Evolutionary conservation across 2,888 invertebrate species (phyloP).

Genomic region (Sussaba pulchella): DNA sequence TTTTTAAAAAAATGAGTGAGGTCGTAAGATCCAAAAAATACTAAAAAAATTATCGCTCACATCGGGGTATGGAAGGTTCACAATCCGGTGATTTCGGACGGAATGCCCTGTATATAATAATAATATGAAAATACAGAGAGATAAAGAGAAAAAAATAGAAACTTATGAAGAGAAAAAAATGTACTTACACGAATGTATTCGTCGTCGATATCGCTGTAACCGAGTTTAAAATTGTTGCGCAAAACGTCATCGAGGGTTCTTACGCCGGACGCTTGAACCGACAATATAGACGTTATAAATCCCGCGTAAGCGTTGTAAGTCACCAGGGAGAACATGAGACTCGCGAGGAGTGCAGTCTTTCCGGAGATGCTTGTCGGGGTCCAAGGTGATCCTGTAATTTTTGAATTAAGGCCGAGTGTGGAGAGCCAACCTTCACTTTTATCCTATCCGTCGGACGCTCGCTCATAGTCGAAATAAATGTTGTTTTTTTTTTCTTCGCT

Average conservation of each 20-base stretch:
- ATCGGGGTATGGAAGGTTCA: no score
- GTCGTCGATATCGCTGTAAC: slow-evolving; percentile 88
- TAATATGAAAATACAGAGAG: no score
- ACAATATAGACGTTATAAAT: slow-evolving; percentile 88
- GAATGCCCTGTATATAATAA: no score
- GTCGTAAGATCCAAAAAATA: no score
- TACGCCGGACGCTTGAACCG: slow-evolving; percentile 86
- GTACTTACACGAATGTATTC: slow-evolving; percentile 87
- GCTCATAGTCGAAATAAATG: no score
- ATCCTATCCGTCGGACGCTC: no score
- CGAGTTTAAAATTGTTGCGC: slow-evolving; percentile 87
- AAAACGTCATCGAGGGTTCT: slow-evolving; percentile 87
- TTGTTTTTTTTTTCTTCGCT: no score
- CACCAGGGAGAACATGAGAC: slow-evolving; percentile 87
- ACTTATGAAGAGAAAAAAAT: background rate
- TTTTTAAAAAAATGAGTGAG: no score
- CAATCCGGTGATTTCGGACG: no score
- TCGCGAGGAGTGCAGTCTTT: slow-evolving; percentile 86
- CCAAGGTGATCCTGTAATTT: slow-evolving; percentile 86
- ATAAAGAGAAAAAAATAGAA: no score
- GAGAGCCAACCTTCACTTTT: background rate
- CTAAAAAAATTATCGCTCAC: no score
- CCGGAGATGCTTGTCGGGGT: slow-evolving; percentile 86
- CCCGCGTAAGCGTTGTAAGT: slow-evolving; percentile 89
- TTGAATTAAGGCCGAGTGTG: background rate